Evolutionary conservation across 1,140 invertebrate genomes (phyloP), one percentile per base, ranked within the genome.

Genomic region (Acromyrmex echinatior): DNA sequence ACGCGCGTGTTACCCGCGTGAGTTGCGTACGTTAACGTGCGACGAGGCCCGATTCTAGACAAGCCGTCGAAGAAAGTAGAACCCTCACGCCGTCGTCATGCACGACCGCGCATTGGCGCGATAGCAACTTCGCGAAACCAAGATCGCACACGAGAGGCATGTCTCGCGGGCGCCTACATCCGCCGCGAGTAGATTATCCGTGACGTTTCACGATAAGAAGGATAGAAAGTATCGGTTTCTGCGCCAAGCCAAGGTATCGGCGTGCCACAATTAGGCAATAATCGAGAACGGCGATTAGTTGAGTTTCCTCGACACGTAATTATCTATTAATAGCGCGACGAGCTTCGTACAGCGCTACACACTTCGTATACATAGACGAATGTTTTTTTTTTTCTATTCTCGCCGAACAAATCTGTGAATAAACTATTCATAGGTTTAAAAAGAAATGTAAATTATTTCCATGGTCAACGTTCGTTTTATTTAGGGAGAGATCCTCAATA

Each of bases 61-160:
- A 77, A 74, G 62, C 60, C 21, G 31, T 28, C 35, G 82, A 86
- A 86, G 82, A 86, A 86, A 86, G 82, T 86, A 86, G 74, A 86
- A 86, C 76, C 82, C 56, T 82, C 73, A n/a, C 56, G n/a, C n/a
- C 60, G 28, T 7, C 39, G 63, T 78, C 74, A 79, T 35, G 82
- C 82, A 86, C 35, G 82, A 60, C 49, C 76, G 76, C 73, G 62
- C 62, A 56, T 66, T 51, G 18, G 45, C 68, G 56, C 45, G 70
- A 76, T 60, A 66, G 76, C 49, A 49, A 45, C 60, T 79, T 45
- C 39, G 60, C 63, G 49, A 60, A 31, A 49, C n/a, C 49, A 56
- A 25, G 51, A 78, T 86, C 63, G 74, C 82, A n/a, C 63, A 45
- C 51, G 82, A 79, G 56, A 66, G 49, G 28, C 60, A 45, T 65